These are phyloP conservation scores for Halichondria panicea DNA, from an alignment of 37 sponge, comb jelly and placozoan genomes.

Conservation along the genomic window DNA sequence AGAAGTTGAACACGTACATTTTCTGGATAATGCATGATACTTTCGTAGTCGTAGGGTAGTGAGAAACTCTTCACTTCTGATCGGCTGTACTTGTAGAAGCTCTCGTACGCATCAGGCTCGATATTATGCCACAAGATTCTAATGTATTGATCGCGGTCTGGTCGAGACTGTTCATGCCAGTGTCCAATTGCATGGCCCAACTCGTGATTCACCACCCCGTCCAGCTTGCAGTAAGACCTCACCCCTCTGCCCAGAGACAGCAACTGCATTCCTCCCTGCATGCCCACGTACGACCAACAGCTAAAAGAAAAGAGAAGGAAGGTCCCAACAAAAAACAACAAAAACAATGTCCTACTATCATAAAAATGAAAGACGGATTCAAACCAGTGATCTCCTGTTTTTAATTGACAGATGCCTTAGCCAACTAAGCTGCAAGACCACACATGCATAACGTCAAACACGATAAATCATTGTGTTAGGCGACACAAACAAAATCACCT, in stretches of 20 bases:
- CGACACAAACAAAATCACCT: no score
- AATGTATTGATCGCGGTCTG: constrained; percentile 75
- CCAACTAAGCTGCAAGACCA: no score
- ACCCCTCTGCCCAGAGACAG: constrained; percentile 14
- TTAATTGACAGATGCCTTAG: no score
- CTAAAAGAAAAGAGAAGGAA: constrained; percentile 24
- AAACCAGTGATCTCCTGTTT: no score
- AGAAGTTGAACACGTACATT: constrained; percentile 8
- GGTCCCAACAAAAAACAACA: no score
- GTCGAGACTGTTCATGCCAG: constrained; percentile 84
- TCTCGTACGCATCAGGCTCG: neutral
- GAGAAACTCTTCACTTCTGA: constrained; percentile 15
- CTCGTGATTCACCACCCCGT: constrained; percentile 74
- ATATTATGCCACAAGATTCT: constrained; percentile 66
- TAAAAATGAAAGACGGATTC: no score
- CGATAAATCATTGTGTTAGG: no score
- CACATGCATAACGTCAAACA: no score
- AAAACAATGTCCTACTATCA: no score
- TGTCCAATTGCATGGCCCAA: constrained; percentile 81
- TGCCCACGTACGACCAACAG: constrained; percentile 74
- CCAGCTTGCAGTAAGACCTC: constrained; percentile 11
- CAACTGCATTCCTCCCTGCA: constrained; percentile 35
- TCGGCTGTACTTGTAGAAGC: constrained; percentile 38
- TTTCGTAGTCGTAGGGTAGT: constrained; percentile 59
- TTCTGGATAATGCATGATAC: constrained; percentile 60